Evolutionary conservation across 2,888 invertebrate species (phyloP), one percentile per base, ranked within the genome.

Genomic region (Heliconius aoede): DNA sequence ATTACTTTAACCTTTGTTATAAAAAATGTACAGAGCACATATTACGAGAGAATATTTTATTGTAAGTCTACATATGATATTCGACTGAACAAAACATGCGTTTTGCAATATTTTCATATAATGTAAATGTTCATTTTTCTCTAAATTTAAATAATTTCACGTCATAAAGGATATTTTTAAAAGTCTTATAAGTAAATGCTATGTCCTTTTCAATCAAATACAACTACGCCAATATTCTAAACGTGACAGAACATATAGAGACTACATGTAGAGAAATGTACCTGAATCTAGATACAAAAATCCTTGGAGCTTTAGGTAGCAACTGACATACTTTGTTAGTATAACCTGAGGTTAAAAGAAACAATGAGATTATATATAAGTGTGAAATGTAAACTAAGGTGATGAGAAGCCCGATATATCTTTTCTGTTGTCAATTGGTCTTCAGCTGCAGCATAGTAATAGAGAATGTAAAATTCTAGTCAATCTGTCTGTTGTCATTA

Each of bases 1-100:
- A 55, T 55, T 30, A n/a, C 55, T 30, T 69, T 24, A n/a, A 69
- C 55, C 69, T 15, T 51, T 69, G 30, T 32, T 8, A 69, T 69
- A 55, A 55, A 69, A 55, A 55, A 55, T 69, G 15, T 24, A 55
- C 30, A n/a, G n/a, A 69, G 4, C n/a, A 55, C 3, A 55, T 46
- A 46, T 46, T 46, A 21, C 7, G 46, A 18, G 46, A 46, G 46
- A 46, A 46, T 46, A 18, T 46, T 46, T 21, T 46, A 46, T 46
- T 46, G 46, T 7, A 46, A 0, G 18, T 46, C 46, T 18, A 46
- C 18, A 18, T 46, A 21, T 46, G 18, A 46, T 46, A 46, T 46
- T 46, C 18, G 7, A 46, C 46, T 7, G 46, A 46, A 46, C 18
- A 46, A 46, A 36, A 18, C 18, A 1, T 46, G 18, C 18, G 3